A percentile compares a stretch with the other conserved stretches of the same genome.
Evolutionary conservation across 2,888 invertebrate species (phyloP).

Genomic region (Eupelmus urozonus): DNA sequence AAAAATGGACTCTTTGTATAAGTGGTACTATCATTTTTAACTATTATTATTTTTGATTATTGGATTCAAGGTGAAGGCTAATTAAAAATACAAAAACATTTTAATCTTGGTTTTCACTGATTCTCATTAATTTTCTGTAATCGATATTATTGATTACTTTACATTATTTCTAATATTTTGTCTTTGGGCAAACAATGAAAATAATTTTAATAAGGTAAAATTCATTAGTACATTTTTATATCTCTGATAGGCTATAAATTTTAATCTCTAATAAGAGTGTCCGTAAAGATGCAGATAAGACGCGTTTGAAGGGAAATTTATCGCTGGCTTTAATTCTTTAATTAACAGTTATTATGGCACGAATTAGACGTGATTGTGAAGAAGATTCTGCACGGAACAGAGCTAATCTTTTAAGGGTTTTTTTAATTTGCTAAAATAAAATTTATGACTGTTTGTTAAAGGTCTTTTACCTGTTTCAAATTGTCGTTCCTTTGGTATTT

Average conservation of each 20-base stretch:
- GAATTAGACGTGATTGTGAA: background rate
- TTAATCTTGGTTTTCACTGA: too few relatives aligned
- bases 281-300: conserved; percentile 2
- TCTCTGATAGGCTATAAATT: background rate
- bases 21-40: too few relatives aligned
- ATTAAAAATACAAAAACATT: too few relatives aligned
- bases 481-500: too few relatives aligned
- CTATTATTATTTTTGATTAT: too few relatives aligned
- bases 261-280: background rate
- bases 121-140: too few relatives aligned
- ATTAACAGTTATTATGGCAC: background rate
- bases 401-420: too few relatives aligned
- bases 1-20: too few relatives aligned
- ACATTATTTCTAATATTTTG: background rate
- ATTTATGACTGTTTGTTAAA: too few relatives aligned
- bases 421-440: too few relatives aligned
- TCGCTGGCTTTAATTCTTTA: background rate
- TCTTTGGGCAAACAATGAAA: background rate
- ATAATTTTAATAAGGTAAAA: background rate
- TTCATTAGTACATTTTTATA: background rate
- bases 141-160: background rate
- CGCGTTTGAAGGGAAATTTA: conserved; percentile 1
- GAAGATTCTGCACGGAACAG: background rate
- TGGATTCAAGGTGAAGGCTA: too few relatives aligned
- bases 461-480: too few relatives aligned